These are phyloP conservation scores for Hyperoplus immaculatus DNA, from an alignment of 2,797 vertebrate genomes.

Conservation along the genomic window DNA sequence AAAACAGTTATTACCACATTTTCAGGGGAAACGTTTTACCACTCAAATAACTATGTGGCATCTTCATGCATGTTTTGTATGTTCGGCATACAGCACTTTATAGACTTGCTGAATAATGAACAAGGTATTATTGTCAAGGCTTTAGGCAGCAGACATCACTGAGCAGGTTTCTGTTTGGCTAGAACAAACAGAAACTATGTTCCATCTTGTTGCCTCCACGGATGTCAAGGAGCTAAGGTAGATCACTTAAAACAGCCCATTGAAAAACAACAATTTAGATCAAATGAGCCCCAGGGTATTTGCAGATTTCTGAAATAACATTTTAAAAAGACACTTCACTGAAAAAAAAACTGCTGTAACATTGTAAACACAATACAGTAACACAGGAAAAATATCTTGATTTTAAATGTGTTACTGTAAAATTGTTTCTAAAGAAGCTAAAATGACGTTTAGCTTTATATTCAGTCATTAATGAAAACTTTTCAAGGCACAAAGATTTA, in stretches of 20 bases:
- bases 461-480: neutral
- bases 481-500: neutral
- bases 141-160: too few species aligned
- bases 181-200: too few species aligned
- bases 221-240: neutral
- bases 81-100: too few species aligned
- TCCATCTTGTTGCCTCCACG: neutral
- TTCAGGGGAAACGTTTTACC: neutral
- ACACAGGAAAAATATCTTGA: neutral
- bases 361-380: neutral
- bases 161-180: too few species aligned
- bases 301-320: neutral
- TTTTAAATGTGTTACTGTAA: neutral
- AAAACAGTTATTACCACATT: too few species aligned
- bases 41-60: fast-evolving
- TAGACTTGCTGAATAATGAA: neutral
- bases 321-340: neutral
- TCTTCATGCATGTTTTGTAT: too few species aligned
- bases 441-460: neutral
- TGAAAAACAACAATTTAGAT: neutral
- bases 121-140: neutral
- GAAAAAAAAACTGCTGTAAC: neutral
- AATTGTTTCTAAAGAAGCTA: neutral
- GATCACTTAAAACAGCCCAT: conserved; percentile 1
- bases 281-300: neutral